These are phyloP conservation scores for Trachops cirrhosus DNA, from an alignment of 2,797 vertebrate species.

Conservation along the genomic window DNA sequence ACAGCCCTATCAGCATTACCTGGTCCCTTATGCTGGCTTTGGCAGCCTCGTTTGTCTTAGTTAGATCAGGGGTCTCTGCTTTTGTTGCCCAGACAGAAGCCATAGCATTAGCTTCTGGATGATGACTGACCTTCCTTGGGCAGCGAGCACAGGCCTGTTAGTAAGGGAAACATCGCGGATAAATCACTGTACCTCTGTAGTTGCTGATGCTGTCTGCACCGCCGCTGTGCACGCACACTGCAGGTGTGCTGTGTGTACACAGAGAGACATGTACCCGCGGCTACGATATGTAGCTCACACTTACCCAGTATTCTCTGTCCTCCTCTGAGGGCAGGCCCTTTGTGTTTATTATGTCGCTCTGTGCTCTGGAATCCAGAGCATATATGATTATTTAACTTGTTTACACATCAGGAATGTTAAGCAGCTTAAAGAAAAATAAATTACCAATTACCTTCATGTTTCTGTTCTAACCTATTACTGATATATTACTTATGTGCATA, in stretches of 20 bases:
- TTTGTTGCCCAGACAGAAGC: not conserved
- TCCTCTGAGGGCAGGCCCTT: not conserved
- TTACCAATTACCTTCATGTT: not conserved
- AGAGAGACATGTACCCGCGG: not conserved
- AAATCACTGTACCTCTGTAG: not conserved
- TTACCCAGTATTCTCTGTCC: not conserved
- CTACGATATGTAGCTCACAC: not conserved
- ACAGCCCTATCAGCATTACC: not conserved
- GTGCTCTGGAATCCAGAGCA: not conserved
- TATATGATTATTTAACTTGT: not conserved
- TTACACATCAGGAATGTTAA: not conserved
- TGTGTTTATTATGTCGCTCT: not conserved
- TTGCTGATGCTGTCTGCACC: not conserved
- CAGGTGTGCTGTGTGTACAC: not conserved
- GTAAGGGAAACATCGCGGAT: not conserved
- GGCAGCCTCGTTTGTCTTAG: not conserved
- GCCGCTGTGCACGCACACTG: not conserved
- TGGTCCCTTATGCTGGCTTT: not conserved
- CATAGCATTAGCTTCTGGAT: not conserved
- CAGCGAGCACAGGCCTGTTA: not conserved
- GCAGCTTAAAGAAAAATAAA: slow-evolving; percentile 35
- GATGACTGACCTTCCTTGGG: not conserved
- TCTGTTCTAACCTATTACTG: not conserved
- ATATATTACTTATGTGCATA: not conserved
- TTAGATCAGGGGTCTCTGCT: not conserved